Percentiles rank a stretch among this genome's conserved stretches.
Conservation (phyloP, 2,797 vertebrate species). For the Hippopotamyrus pictus region DNA sequence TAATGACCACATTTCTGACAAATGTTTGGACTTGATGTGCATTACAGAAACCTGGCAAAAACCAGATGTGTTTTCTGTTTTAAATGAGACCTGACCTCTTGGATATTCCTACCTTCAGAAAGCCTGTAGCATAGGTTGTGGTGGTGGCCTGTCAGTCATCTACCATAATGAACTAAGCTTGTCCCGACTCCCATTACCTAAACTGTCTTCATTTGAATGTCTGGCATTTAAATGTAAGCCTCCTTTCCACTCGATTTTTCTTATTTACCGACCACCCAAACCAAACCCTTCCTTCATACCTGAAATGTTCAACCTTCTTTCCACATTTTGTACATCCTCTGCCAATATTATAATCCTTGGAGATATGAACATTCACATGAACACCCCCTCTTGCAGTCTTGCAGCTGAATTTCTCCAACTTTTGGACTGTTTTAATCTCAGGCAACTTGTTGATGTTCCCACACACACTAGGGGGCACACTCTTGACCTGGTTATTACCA, state of each 20-base stretch:
- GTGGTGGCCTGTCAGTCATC: too few relatives aligned
- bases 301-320: not conserved
- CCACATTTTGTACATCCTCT: not conserved
- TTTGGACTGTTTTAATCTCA: not conserved
- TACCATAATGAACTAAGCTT: too few relatives aligned
- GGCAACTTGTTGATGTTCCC: slow-evolving; percentile 11
- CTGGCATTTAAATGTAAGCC: not conserved
- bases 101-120: not conserved
- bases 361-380: not conserved
- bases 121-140: not conserved
- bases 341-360: not conserved
- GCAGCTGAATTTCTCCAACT: not conserved
- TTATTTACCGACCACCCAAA: not conserved
- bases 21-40: not conserved
- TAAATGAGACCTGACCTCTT: not conserved
- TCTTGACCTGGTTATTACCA: slow-evolving; percentile 3
- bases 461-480: not conserved
- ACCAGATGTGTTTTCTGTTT: not conserved
- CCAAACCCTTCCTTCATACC: not conserved
- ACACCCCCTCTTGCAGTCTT: not conserved
- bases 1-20: not conserved
- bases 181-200: not conserved
- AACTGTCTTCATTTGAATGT: not conserved
- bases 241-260: not conserved
- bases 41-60: not conserved